Percentiles rank a stretch among this genome's conserved stretches.
Conservation (phyloP, 2,797 vertebrate genomes). For the Gymnothorax reevesii region DNA sequence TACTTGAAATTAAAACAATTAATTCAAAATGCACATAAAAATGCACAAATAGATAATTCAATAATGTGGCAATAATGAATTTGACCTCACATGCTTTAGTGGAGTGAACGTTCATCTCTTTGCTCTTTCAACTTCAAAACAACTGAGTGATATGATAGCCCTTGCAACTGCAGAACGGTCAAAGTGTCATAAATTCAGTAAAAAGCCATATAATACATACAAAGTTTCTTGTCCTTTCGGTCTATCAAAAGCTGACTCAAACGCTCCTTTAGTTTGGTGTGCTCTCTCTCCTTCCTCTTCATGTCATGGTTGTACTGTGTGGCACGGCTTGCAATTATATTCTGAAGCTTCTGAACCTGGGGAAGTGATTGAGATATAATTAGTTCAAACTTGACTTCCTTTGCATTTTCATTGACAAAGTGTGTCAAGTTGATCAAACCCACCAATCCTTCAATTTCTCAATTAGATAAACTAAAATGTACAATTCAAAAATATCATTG, state of each 20-base stretch:
- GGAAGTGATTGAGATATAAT: constrained; percentile 19
- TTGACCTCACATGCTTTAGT: too few species aligned
- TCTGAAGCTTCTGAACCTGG: constrained; percentile 95
- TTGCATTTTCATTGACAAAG: background rate
- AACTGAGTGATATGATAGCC: background rate
- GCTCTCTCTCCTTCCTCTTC: constrained; percentile 94
- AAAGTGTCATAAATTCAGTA: background rate
- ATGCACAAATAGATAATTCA: too few species aligned
- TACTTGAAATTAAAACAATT: too few species aligned
- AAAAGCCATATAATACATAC: constrained; percentile 62
- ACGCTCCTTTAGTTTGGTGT: constrained; percentile 89
- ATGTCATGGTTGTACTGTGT: constrained; percentile 94
- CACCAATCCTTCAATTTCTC: background rate
- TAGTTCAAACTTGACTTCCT: background rate
- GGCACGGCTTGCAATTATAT: constrained; percentile 89
- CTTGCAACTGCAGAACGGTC: background rate
- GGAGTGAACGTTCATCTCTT: background rate
- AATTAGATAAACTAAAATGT: background rate
- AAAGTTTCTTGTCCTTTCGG: constrained; percentile 89
- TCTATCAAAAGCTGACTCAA: constrained; percentile 90
- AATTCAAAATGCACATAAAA: too few species aligned
- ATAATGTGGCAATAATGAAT: too few species aligned
- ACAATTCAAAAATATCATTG: background rate
- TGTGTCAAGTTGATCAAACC: background rate
- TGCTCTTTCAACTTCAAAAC: background rate